Conservation (phyloP, 2,888 invertebrate species). For the Gisinianus flammeolus region DNA sequence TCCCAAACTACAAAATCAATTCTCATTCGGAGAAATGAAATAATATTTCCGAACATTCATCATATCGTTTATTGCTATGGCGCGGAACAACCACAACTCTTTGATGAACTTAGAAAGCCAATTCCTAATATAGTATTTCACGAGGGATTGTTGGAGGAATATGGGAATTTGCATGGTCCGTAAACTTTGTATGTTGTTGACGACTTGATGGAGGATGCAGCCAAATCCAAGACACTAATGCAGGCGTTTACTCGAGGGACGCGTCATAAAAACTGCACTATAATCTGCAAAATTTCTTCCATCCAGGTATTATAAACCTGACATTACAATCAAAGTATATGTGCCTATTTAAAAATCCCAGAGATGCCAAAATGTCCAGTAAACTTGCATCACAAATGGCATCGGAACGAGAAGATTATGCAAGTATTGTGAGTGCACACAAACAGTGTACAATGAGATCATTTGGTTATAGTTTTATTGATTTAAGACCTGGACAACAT, state of each 20-base stretch:
- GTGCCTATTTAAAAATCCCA: slow-evolving; percentile 43
- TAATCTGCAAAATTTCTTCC: slow-evolving; percentile 46
- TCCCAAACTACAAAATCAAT: background rate
- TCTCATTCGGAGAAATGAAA: background rate
- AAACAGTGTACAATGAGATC: slow-evolving; percentile 34
- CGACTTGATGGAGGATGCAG: background rate
- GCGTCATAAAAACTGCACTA: slow-evolving; percentile 19
- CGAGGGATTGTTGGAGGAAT: background rate
- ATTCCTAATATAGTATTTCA: background rate
- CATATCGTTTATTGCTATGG: slow-evolving; percentile 1
- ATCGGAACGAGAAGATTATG: too few relatives aligned
- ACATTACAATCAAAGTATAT: slow-evolving; percentile 34
- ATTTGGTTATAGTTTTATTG: slow-evolving; percentile 50
- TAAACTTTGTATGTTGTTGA: background rate
- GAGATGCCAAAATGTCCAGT: slow-evolving; percentile 34
- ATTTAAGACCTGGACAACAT: slow-evolving; percentile 47
- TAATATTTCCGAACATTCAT: background rate
- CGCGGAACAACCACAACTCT: background rate
- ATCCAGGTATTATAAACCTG: slow-evolving; percentile 31
- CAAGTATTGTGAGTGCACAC: slow-evolving; percentile 44
- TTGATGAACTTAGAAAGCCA: background rate
- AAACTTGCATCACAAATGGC: slow-evolving; percentile 47
- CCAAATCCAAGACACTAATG: background rate
- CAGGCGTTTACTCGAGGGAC: slow-evolving; percentile 11
- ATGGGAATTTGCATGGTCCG: background rate